Evolutionary conservation across 2,797 vertebrate species (phyloP).

Genomic region (Sylvilagus floridanus): DNA sequence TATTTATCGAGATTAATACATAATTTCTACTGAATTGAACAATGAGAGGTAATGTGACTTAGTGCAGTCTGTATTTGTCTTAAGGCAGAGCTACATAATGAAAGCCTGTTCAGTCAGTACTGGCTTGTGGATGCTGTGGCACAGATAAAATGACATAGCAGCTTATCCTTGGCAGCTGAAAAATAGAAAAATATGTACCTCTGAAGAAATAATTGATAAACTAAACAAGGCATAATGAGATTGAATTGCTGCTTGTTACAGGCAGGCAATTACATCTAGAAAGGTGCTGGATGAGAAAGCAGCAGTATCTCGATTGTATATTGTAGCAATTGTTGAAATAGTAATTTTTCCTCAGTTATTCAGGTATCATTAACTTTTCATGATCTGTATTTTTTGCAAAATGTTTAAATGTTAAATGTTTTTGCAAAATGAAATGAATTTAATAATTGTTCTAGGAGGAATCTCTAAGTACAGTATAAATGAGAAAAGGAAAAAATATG

Average conservation of each 20-base stretch:
- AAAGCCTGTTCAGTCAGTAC: background rate
- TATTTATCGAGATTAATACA: background rate
- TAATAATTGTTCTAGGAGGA: background rate
- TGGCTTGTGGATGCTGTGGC: background rate
- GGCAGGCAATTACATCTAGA: background rate
- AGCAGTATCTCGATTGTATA: background rate
- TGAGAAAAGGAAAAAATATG: background rate
- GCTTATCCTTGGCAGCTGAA: background rate
- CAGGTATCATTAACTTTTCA: background rate
- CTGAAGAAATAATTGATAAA: background rate
- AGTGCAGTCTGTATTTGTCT: background rate
- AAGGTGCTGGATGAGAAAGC: background rate
- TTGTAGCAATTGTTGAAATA: background rate
- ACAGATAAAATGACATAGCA: background rate
- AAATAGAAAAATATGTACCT: background rate
- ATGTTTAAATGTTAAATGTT: background rate
- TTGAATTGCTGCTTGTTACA: background rate
- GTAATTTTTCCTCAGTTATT: background rate
- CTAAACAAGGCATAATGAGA: background rate
- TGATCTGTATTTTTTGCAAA: background rate
- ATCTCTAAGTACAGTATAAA: background rate
- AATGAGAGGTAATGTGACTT: background rate
- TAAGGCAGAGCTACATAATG: constrained; percentile 7
- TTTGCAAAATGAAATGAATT: background rate
- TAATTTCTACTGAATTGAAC: constrained; percentile 34